phyloP scores from a whole-genome alignment of 2,888 invertebrate species.

The Agriotes lineatus region DNA sequence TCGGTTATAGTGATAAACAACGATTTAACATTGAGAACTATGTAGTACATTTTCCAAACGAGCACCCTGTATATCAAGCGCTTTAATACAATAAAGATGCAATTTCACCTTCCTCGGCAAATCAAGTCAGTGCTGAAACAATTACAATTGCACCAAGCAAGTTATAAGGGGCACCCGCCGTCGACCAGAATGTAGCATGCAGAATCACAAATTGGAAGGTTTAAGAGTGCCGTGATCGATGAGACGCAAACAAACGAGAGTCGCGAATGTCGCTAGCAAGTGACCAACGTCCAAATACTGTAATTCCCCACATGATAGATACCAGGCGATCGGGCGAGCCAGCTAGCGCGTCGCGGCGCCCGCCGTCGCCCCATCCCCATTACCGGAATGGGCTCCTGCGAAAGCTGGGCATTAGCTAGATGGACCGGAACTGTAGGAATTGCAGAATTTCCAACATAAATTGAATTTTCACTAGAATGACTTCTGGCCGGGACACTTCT shows the following conservation, averaged over 20 bases:
- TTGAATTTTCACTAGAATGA: constrained; percentile 65
- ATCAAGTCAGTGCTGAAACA: too few species aligned
- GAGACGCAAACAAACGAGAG: constrained; percentile 56
- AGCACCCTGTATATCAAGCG: too few species aligned
- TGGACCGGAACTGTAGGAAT: constrained; percentile 63
- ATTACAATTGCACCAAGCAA: too few species aligned
- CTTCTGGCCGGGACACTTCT: constrained; percentile 59
- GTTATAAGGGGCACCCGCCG: too few species aligned
- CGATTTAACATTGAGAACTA: too few species aligned
- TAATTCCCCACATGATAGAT: constrained; percentile 64
- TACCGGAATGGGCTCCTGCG: constrained; percentile 42
- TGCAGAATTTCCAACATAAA: constrained; percentile 65
- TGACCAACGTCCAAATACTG: constrained; percentile 64
- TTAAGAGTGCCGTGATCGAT: constrained; percentile 52
- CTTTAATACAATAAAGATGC: too few species aligned
- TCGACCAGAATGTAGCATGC: not conserved
- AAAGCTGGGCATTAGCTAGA: constrained; percentile 61
- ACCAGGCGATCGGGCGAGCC: constrained; percentile 49
- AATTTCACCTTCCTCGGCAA: too few species aligned
- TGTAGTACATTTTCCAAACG: too few species aligned
- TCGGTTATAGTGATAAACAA: too few species aligned
- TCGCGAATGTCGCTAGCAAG: constrained; percentile 63
- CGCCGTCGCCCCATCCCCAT: too few species aligned
- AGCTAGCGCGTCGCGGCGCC: constrained; percentile 43
- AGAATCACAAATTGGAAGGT: constrained; percentile 26